Conservation (phyloP, 2,113 vertebrate genomes). For the Poecile atricapillus region DNA sequence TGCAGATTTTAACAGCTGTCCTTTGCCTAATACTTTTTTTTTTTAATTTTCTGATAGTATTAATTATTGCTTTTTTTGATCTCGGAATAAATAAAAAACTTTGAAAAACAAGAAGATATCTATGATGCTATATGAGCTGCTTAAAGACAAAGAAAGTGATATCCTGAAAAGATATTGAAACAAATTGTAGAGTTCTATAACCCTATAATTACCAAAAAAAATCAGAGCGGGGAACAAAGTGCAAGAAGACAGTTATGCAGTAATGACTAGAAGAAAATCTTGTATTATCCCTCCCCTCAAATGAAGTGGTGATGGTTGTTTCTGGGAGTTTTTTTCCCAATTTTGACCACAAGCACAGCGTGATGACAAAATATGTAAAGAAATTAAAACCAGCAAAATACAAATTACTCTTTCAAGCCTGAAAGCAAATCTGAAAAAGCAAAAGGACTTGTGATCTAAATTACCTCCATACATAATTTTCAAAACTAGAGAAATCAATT, state of each 20-base stretch:
- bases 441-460: not conserved
- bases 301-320: not conserved
- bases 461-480: not conserved
- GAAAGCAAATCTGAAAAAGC: not conserved
- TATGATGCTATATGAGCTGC: not conserved
- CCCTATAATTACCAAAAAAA: not conserved
- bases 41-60: not conserved
- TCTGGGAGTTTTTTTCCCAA: rapidly evolving
- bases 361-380: not conserved
- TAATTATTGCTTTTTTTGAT: not conserved
- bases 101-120: not conserved
- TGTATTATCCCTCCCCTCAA: not conserved
- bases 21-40: not conserved
- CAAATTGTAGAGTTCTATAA: not conserved
- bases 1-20: not conserved
- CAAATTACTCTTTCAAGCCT: not conserved
- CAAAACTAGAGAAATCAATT: not conserved
- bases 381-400: not conserved
- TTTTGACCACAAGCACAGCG: not conserved
- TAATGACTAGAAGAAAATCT: not conserved
- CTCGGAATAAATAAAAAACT: not conserved
- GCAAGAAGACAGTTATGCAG: not conserved
- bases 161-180: not conserved
- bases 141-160: not conserved
- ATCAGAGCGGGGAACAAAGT: not conserved